Conservation (phyloP, 2,888 invertebrate species). For the Nyleta sp. region DNA sequence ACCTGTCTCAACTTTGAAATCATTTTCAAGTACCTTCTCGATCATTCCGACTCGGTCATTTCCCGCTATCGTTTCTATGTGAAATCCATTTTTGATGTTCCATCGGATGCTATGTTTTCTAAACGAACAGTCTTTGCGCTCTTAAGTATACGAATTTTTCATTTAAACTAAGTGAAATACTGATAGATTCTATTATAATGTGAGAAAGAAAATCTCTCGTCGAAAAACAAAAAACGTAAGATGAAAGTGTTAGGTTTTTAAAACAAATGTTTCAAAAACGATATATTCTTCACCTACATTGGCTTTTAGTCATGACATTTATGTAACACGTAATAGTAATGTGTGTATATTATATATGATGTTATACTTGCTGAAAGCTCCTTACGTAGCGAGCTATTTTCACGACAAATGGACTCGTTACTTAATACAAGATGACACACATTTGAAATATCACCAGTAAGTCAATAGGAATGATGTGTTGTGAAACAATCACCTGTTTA, state of each 20-base stretch:
- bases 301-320: slow-evolving; percentile 11
- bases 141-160: neutral
- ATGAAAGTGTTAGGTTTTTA: slow-evolving; percentile 2
- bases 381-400: neutral
- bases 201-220: no score
- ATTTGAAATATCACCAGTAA: no score
- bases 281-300: slow-evolving; percentile 7
- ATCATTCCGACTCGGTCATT: neutral
- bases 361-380: slow-evolving; percentile 1
- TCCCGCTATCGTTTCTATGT: neutral
- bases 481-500: no score
- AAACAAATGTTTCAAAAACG: neutral
- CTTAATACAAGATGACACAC: neutral
- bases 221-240: neutral
- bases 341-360: neutral
- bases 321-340: slow-evolving; percentile 10
- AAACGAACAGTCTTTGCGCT: neutral
- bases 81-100: neutral
- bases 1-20: slow-evolving; percentile 3
- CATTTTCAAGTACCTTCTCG: slow-evolving; percentile 14
- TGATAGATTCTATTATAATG: no score
- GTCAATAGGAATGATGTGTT: no score
- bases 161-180: neutral
- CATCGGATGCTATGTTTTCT: neutral
- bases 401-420: no score